These are phyloP conservation scores for Germaria angustata DNA, from an alignment of 2,888 invertebrate species.

Conservation along the genomic window DNA sequence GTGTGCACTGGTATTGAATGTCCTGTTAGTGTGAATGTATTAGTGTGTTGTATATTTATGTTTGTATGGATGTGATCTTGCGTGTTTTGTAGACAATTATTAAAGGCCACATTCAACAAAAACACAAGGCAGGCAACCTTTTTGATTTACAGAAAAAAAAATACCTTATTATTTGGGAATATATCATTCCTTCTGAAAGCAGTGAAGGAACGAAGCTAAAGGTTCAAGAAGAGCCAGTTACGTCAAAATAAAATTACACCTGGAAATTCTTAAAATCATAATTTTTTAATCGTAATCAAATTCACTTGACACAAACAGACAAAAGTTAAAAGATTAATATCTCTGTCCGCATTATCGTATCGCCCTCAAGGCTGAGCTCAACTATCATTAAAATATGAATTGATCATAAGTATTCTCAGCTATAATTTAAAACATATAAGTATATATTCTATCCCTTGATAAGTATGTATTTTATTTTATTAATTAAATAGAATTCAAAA, in stretches of 20 bases:
- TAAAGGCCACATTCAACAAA: constrained; percentile 39
- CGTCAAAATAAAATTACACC: neutral
- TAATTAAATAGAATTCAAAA: too few relatives aligned
- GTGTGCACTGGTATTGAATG: constrained; percentile 1
- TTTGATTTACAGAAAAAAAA: neutral
- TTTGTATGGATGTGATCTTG: neutral
- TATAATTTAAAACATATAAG: too few relatives aligned
- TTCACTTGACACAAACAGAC: too few relatives aligned
- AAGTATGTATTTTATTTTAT: too few relatives aligned
- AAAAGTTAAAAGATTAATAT: too few relatives aligned
- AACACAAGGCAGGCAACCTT: constrained; percentile 32
- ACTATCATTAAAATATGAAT: too few relatives aligned
- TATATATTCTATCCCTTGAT: too few relatives aligned
- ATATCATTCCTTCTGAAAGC: neutral
- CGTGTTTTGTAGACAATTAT: constrained; percentile 35
- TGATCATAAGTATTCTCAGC: too few relatives aligned
- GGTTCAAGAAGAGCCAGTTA: neutral
- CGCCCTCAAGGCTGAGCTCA: too few relatives aligned
- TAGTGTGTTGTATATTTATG: neutral
- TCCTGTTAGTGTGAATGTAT: constrained; percentile 16
- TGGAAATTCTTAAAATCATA: too few relatives aligned
- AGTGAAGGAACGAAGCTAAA: neutral
- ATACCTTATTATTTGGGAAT: neutral
- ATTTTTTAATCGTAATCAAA: too few relatives aligned
- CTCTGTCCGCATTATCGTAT: too few relatives aligned